Conservation (phyloP, 2,888 invertebrate genomes). For the Yponomeuta cagnagella region DNA sequence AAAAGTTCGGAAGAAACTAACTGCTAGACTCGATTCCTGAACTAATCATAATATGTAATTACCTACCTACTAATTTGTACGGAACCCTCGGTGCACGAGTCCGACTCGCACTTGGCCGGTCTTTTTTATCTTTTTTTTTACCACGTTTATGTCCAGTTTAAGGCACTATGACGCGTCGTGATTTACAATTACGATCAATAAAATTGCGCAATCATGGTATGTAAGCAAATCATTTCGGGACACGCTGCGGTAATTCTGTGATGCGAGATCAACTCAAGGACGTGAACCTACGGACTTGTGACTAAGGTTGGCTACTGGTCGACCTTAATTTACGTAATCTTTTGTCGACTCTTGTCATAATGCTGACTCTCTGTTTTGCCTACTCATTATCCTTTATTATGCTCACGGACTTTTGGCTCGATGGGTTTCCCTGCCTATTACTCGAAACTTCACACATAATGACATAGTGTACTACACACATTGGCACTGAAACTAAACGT, state of each 20-base stretch:
- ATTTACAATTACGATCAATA: background rate
- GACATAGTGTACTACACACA: too few species aligned
- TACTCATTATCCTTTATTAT: background rate
- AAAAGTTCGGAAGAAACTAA: too few species aligned
- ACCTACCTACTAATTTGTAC: too few species aligned
- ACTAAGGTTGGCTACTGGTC: background rate
- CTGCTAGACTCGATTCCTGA: too few species aligned
- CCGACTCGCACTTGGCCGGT: too few species aligned
- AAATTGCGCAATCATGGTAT: background rate
- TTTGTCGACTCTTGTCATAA: background rate
- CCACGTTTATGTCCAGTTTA: background rate
- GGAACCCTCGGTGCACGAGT: too few species aligned
- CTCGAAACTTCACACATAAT: too few species aligned
- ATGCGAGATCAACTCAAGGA: background rate
- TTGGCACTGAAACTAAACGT: too few species aligned
- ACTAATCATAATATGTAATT: too few species aligned
- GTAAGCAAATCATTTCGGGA: background rate
- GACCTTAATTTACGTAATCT: background rate
- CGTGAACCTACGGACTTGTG: background rate
- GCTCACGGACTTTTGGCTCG: background rate
- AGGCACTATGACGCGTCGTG: background rate
- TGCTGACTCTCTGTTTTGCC: background rate
- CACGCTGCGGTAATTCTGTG: background rate
- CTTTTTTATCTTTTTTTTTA: background rate
- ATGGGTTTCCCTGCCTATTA: background rate